Percentiles rank a stretch among this genome's conserved stretches.
phyloP scores from a whole-genome alignment of 2,797 vertebrate genomes.

The Darevskia mixta region DNA sequence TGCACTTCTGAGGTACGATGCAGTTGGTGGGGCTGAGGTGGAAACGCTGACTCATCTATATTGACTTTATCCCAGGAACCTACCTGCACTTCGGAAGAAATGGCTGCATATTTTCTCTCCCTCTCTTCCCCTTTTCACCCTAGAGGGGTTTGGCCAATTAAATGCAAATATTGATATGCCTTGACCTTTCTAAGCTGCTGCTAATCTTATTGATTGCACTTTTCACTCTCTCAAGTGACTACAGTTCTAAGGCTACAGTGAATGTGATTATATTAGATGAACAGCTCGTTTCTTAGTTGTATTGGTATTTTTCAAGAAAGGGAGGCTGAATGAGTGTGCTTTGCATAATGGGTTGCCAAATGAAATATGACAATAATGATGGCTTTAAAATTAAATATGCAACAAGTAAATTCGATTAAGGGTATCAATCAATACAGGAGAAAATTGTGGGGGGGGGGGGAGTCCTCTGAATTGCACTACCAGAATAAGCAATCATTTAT shows the following conservation, averaged over 20 bases:
- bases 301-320: background rate
- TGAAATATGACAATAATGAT: slow-evolving; percentile 4
- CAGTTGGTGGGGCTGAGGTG: background rate
- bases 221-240: background rate
- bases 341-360: slow-evolving; percentile 9
- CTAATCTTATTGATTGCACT: slow-evolving; percentile 18
- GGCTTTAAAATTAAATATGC: slow-evolving; percentile 21
- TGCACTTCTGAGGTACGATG: background rate
- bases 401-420: slow-evolving; percentile 17
- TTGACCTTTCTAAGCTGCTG: slow-evolving; percentile 23
- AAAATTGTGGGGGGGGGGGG: background rate
- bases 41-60: slow-evolving; percentile 3
- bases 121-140: background rate
- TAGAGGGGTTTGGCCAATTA: slow-evolving; percentile 21
- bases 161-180: slow-evolving; percentile 28
- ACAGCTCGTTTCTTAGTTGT: slow-evolving; percentile 10
- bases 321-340: background rate
- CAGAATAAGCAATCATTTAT: background rate
- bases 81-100: background rate
- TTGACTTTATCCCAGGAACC: background rate
- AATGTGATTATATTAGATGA: background rate
- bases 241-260: background rate
- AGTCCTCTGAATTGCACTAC: background rate
- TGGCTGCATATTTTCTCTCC: background rate
- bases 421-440: background rate